Percentiles rank a stretch among this genome's conserved stretches.
Conservation (phyloP, 2,888 invertebrate genomes). For the Cataglyphis albicans region DNA sequence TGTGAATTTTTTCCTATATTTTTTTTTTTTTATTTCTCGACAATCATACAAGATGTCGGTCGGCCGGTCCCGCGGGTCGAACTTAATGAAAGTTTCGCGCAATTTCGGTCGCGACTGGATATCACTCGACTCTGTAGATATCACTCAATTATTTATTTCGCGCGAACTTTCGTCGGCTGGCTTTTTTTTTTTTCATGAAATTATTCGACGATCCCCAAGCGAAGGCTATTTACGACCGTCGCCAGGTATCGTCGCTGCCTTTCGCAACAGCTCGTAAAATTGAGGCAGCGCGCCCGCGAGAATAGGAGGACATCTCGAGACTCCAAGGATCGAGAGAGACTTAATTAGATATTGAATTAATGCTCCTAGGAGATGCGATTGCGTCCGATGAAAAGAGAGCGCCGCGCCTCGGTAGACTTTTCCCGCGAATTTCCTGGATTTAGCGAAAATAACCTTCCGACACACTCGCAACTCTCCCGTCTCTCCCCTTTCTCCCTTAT, state of each 20-base stretch:
- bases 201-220: slow-evolving; percentile 52
- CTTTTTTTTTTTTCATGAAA: slow-evolving; percentile 50
- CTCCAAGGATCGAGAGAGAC: slow-evolving; percentile 54
- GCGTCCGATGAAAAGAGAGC: slow-evolving; percentile 20
- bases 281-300: slow-evolving; percentile 71
- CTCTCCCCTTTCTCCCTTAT: slow-evolving; percentile 16
- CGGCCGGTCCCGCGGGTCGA: slow-evolving; percentile 33
- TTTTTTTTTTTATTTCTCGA: neutral
- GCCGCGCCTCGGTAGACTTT: neutral
- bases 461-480: slow-evolving; percentile 29
- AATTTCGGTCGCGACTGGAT: slow-evolving; percentile 20
- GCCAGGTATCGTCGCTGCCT: slow-evolving; percentile 38
- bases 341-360: slow-evolving; percentile 81
- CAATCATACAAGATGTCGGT: slow-evolving; percentile 37
- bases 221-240: slow-evolving; percentile 44
- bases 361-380: slow-evolving; percentile 69
- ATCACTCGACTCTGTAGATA: slow-evolving; percentile 36
- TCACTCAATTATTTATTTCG: slow-evolving; percentile 51
- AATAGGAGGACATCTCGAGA: slow-evolving; percentile 52
- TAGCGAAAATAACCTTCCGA: slow-evolving; percentile 62
- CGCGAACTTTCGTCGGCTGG: slow-evolving; percentile 27
- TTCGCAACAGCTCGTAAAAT: slow-evolving; percentile 76
- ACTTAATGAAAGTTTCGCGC: slow-evolving; percentile 46
- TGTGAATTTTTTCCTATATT: neutral
- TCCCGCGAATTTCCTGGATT: slow-evolving; percentile 57